Base-by-base conservation (phyloP, 2,797 vertebrate genomes). In the Chrysolophus pictus region DNA sequence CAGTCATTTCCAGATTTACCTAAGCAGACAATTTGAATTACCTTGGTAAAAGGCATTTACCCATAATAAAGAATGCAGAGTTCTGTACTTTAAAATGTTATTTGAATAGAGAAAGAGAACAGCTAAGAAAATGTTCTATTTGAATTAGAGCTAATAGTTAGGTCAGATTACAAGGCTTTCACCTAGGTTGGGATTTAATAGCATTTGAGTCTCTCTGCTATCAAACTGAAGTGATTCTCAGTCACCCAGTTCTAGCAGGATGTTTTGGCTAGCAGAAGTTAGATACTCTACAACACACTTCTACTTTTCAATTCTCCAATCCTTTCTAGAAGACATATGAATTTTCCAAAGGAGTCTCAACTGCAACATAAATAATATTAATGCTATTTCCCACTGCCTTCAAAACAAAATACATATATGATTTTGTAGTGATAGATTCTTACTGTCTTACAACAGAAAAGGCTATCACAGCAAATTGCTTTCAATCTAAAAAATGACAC, bases 361-460 rank as follows among this genome's bases (percentile, higher is more conserved):
- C 17, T 31, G 23, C 49, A 72, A 62, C 8, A 62, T 19, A 76
- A 77, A 44, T 55, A 60, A 71, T 71, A 42, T n/a, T 9, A 37
- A 23, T 41, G 35, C 14, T 81, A 18, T 35, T 59, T 49, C 16
- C 21, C 13, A 14, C 26, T 63, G n/a, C 37, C 65, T 89, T 29
- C 10, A 11, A 56, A 73, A 29, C 16, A 33, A 6, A 53, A 49
- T 72, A 67, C 17, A 39, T 31, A 10, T 0, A 10, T 0, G 0
- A 2, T 17, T 64, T 41, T 55, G 15, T 46, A 56, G 4, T 37
- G 29, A 80, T 21, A 9, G 15, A 26, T 63, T 69, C 65, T 77
- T 53, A 49, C 22, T n/a, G 11, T 55, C 41, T 74, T 39, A 13
- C 31, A 70, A 39, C 17, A 17, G 29, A 22, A 64, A 65, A 71